Evolutionary conservation across 2,797 vertebrate genomes (phyloP), one percentile per base, ranked within the genome.

Genomic region (Vipera latastei): DNA sequence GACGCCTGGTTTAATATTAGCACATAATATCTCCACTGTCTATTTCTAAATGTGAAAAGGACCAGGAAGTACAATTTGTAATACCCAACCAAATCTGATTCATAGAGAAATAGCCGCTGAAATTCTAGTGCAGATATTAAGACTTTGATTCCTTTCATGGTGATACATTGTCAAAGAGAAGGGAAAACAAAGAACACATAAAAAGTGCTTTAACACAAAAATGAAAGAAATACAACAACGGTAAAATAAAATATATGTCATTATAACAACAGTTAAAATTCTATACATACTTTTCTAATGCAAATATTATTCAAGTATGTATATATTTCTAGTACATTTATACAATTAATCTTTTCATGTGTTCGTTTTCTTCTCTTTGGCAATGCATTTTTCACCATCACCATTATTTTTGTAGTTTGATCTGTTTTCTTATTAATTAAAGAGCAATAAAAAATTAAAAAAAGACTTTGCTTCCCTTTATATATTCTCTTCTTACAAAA

Each of bases 1-100:
- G 14, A 4, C 26, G 20, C 13, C 20, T 44, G 0, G 0, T 55
- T 91, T 92, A 11, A 63, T 56, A 26, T 26, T 55, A 0, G n/a
- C 4, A 83, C 51, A 73, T 44, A 48, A 32, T 8, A 53, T 89
- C 44, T 48, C 4, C 9, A 87, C 38, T 38, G 61, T 32, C 28
- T 56, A 44, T 53, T 48, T 25, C n/a, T 69, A 20, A 48, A 57
- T 51, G 59, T 28, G 32, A 38, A 65, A 28, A 89, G 2, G 48
- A 3, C 51, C 38, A 51, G 38, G 9, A 38, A 6, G 4, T n/a
- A 9, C 32, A 18, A 86, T 61, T 26, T 63, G 13, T 60, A 55
- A 38, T 51, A 16, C 6, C 48, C 22, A 55, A 51, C 38, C 48
- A 91, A 38, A 85, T 60, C 16, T 60, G 25, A 1, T 85, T 57